Conservation (phyloP, 2,113 vertebrate genomes). For the Cisticola juncidis region DNA sequence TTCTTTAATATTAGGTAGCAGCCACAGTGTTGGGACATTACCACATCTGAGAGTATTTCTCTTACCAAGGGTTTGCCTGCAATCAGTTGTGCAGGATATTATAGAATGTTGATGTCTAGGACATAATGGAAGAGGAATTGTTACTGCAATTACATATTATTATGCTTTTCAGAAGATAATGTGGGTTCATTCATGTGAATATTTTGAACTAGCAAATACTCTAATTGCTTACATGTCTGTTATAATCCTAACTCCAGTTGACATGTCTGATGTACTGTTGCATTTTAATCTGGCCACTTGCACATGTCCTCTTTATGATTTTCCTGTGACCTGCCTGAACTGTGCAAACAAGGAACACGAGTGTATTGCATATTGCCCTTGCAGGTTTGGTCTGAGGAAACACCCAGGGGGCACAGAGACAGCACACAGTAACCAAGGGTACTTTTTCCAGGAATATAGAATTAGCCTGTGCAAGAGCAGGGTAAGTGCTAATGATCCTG, state of each 20-base stretch:
- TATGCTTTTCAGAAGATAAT: constrained; percentile 66
- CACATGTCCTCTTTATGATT: neutral
- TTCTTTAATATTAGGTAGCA: constrained; percentile 62
- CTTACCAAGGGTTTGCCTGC: constrained; percentile 5
- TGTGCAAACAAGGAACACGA: neutral
- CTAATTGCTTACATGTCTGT: constrained; percentile 46
- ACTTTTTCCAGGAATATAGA: neutral
- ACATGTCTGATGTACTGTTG: neutral
- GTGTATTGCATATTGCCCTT: neutral
- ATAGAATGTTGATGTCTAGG: constrained; percentile 63
- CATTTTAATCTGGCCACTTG: neutral
- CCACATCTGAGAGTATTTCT: constrained; percentile 49
- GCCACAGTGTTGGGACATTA: constrained; percentile 34
- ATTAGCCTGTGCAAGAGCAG: neutral
- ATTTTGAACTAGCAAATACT: constrained; percentile 61
- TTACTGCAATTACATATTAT: constrained; percentile 67
- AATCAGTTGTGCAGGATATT: constrained; percentile 45
- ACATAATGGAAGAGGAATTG: constrained; percentile 68
- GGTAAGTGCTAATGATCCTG: neutral
- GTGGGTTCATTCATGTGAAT: constrained; percentile 55
- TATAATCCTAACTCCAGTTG: constrained; percentile 25
- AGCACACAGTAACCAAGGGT: neutral
- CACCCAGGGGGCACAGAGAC: neutral
- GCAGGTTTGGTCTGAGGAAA: neutral
- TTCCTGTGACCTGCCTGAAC: neutral